A percentile compares a stretch with the other conserved stretches of the same genome.
Evolutionary conservation across 2,113 vertebrate species (phyloP).

Genomic region (Syrmaticus mikado): DNA sequence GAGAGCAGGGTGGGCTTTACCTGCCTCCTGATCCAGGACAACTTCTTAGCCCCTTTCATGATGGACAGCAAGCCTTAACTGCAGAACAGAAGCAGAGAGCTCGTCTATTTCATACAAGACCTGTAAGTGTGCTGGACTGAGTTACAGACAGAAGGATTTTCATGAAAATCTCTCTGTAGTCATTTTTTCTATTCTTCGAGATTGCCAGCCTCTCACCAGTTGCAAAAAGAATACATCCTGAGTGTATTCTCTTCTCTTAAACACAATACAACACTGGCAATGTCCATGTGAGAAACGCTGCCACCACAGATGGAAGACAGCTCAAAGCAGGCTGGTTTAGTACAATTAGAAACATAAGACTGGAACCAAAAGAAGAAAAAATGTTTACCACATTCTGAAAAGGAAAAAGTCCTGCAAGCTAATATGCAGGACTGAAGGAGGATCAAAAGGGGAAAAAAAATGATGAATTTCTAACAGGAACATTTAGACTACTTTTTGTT

Average conservation of each 20-base stretch:
- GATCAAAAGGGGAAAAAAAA: not conserved
- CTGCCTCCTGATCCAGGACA: not conserved
- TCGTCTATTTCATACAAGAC: not conserved
- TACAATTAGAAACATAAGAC: not conserved
- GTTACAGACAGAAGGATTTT: not conserved
- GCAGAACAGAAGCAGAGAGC: not conserved
- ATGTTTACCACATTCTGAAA: not conserved
- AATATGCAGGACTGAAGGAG: not conserved
- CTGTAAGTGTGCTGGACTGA: not conserved
- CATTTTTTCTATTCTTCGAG: not conserved
- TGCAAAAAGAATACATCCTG: not conserved
- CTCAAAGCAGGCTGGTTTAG: not conserved
- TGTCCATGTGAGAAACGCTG: rapidly evolving
- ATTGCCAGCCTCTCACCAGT: not conserved
- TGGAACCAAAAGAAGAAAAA: not conserved
- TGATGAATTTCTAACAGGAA: not conserved
- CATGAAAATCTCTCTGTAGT: not conserved
- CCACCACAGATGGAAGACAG: not conserved
- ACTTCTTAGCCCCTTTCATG: not conserved
- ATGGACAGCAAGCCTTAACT: not conserved
- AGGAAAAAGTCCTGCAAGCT: not conserved
- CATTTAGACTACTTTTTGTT: not conserved
- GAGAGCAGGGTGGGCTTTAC: not conserved
- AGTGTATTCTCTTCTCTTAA: not conserved
- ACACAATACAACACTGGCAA: not conserved